Base-by-base conservation (phyloP, 2,888 invertebrate species). In the Ptycholaimellus sp. region DNA sequence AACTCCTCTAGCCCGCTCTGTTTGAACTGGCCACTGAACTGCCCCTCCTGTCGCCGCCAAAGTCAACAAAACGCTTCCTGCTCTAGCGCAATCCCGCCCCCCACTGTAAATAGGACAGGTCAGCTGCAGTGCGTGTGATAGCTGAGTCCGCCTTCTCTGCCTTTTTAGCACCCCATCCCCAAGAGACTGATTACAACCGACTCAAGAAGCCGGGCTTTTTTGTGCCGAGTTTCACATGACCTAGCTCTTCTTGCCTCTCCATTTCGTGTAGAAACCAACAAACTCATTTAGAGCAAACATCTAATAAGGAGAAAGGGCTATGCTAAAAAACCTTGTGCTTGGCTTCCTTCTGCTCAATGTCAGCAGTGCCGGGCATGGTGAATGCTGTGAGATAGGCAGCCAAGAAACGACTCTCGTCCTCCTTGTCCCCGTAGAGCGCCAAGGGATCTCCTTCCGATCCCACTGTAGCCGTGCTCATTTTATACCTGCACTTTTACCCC, bases 311-410 rank as follows among this genome's bases (percentile, higher is more conserved):
- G n/a, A n/a, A n/a, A n/a, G n/a, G n/a, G n/a, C n/a, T n/a, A n/a
- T n/a, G n/a, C n/a, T n/a, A n/a, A n/a, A n/a, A n/a, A n/a, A n/a
- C n/a, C n/a, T n/a, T n/a, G n/a, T n/a, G n/a, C 9, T 33, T 22
- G 16, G 9, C n/a, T 9, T 17, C 28, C 3, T 9, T 46, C 32
- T 49, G 47, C 14, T 49, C 54, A 30, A 51, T 35, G 37, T 55
- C 55, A 11, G 42, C 22, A 9, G 55, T 54, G 18, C 55, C 55
- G 5, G 54, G 55, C 14, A 52, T 53, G 34, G 50, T 51, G 42
- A 52, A 55, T 11, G 51, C 54, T 31, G 42, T 43, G 33, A 55
- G 40, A 33, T 47, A 51, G 28, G 44, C 42, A 29, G 46, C 44
- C 39, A 53, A 43, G 36, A 52, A 49, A 19, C 45, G 45, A 40